phyloP scores from a whole-genome alignment of 1,140 invertebrate species.

The Tachypleus tridentatus region DNA sequence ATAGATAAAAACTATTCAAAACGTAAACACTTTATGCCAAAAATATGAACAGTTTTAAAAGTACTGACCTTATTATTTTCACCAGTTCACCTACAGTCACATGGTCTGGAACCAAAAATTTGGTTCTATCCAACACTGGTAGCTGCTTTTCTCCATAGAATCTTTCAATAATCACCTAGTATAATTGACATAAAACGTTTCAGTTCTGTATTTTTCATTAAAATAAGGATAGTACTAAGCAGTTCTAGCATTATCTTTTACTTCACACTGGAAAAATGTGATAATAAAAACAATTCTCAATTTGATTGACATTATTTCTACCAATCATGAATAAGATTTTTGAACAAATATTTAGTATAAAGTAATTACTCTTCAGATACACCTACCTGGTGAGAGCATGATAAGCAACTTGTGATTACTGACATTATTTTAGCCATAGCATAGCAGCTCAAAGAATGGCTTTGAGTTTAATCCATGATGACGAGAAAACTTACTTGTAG shows the following conservation, averaged over 20 bases:
- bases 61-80: constrained; percentile 44
- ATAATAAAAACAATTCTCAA: too few relatives aligned
- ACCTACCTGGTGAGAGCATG: too few relatives aligned
- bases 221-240: constrained; percentile 1
- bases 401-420: too few relatives aligned
- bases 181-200: not conserved
- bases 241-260: not conserved
- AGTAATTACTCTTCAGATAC: too few relatives aligned
- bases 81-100: constrained; percentile 50
- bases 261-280: too few relatives aligned
- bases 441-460: too few relatives aligned
- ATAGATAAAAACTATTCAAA: not conserved
- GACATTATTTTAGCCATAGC: too few relatives aligned
- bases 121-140: constrained; percentile 47
- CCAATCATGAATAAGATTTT: too few relatives aligned
- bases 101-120: constrained; percentile 52
- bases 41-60: not conserved
- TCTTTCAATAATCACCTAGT: constrained; percentile 47
- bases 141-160: constrained; percentile 45
- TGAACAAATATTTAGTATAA: too few relatives aligned
- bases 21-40: constrained; percentile 8
- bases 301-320: too few relatives aligned
- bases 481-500: too few relatives aligned
- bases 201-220: constrained; percentile 3
- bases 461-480: too few relatives aligned